These are phyloP conservation scores for Chaunax sp. DNA, from an alignment of 2,797 vertebrate species.

Conservation along the genomic window DNA sequence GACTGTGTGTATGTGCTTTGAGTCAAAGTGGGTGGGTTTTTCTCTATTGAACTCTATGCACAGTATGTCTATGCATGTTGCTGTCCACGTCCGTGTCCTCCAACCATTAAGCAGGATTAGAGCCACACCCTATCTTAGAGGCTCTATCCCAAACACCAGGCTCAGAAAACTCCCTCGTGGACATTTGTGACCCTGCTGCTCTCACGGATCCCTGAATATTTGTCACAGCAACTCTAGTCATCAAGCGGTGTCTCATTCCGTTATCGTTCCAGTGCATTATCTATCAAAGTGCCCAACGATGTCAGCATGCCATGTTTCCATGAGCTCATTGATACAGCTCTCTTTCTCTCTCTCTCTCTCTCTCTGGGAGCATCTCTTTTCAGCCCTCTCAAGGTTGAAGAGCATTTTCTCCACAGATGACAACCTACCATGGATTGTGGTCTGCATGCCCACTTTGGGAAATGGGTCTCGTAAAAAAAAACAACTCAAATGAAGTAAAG, in stretches of 20 bases:
- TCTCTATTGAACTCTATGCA: slow-evolving; percentile 13
- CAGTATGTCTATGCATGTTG: slow-evolving; percentile 19
- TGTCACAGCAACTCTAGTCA: slow-evolving; percentile 48
- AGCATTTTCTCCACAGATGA: slow-evolving; percentile 24
- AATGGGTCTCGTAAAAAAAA: not conserved
- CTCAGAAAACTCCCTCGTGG: slow-evolving; percentile 35
- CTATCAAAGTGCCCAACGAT: slow-evolving; percentile 50
- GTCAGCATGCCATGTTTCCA: slow-evolving; percentile 41
- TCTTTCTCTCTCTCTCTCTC: slow-evolving; percentile 19
- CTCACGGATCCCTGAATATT: slow-evolving; percentile 34
- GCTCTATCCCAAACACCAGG: slow-evolving; percentile 29
- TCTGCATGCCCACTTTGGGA: slow-evolving; percentile 9
- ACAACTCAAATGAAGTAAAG: slow-evolving; percentile 14
- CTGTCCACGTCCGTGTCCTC: slow-evolving; percentile 31
- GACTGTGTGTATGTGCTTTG: slow-evolving; percentile 24
- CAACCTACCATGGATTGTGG: not conserved
- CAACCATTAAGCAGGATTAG: slow-evolving; percentile 37
- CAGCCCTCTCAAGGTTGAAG: slow-evolving; percentile 22
- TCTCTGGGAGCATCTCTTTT: too few species aligned
- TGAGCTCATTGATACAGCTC: slow-evolving; percentile 52
- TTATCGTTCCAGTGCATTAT: slow-evolving; percentile 55
- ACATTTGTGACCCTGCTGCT: slow-evolving; percentile 42
- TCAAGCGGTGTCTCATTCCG: slow-evolving; percentile 28
- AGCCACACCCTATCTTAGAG: slow-evolving; percentile 36
- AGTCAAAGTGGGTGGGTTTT: slow-evolving; percentile 24